phyloP scores from a whole-genome alignment of 2,797 vertebrate species.

The Cossypha niveicapilla region DNA sequence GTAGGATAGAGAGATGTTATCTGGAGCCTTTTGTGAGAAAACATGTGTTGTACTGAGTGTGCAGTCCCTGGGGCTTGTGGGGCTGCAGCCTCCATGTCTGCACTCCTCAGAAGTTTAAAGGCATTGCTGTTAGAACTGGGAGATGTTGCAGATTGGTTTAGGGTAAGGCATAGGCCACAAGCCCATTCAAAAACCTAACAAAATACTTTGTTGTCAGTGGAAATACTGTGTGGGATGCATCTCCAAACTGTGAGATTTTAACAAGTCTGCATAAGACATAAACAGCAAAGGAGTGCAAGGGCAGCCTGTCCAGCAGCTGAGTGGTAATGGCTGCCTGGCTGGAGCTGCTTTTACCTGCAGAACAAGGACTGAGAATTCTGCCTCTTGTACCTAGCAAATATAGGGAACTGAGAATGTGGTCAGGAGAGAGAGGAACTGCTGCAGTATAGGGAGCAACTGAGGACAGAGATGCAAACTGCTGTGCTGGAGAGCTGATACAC shows the following conservation, averaged over 20 bases:
- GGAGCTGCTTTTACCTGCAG: not conserved
- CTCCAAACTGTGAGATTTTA: not conserved
- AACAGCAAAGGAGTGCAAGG: not conserved
- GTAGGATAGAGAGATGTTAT: slow-evolving; percentile 19
- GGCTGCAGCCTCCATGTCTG: not conserved
- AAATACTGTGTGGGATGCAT: not conserved
- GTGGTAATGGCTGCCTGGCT: not conserved
- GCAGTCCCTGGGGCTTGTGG: not conserved
- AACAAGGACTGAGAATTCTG: not conserved
- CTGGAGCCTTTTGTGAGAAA: slow-evolving; percentile 1
- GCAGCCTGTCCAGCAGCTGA: not conserved
- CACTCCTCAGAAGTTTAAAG: not conserved
- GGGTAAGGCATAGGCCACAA: not conserved
- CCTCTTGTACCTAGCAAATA: not conserved
- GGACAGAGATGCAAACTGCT: not conserved
- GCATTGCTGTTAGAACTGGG: not conserved
- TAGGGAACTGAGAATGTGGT: not conserved
- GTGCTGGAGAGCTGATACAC: not conserved
- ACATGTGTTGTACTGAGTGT: not conserved
- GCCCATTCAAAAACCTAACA: not conserved
- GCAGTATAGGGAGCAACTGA: not conserved
- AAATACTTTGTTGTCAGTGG: not conserved
- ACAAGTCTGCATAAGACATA: fast-evolving
- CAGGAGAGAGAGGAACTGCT: not conserved
- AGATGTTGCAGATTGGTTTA: not conserved